Percentiles rank a stretch among this genome's conserved stretches.
Conservation (phyloP, 2,113 vertebrate species). For the Tringa solitaria region DNA sequence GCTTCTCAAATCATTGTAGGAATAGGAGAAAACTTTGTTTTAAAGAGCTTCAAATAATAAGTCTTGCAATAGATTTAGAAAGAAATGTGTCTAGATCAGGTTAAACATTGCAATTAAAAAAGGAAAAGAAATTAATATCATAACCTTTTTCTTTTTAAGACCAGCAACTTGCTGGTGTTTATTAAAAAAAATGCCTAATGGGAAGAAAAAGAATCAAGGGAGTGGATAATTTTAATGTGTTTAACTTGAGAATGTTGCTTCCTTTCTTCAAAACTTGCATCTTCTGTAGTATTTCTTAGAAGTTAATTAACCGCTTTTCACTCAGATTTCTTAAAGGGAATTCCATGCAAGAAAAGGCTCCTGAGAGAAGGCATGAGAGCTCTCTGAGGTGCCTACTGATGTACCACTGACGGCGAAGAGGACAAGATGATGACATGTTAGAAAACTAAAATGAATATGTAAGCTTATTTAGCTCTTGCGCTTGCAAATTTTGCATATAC, state of each 20-base stretch:
- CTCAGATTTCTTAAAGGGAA: not conserved
- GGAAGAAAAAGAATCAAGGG: not conserved
- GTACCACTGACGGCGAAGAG: not conserved
- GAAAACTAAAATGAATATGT: not conserved
- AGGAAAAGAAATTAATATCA: not conserved
- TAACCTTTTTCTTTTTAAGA: not conserved
- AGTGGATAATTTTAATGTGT: not conserved
- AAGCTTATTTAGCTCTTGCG: not conserved
- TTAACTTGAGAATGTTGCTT: not conserved
- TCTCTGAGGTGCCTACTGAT: not conserved
- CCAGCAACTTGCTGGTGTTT: not conserved
- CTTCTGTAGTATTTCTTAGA: not conserved
- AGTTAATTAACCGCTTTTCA: not conserved
- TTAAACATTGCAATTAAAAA: not conserved
- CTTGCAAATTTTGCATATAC: not conserved
- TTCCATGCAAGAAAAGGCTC: not conserved
- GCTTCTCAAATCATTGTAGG: not conserved
- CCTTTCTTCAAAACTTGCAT: not conserved
- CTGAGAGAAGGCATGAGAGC: not conserved
- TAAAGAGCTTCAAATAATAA: not conserved
- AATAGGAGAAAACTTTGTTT: not conserved
- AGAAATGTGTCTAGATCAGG: not conserved
- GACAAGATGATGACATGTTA: not conserved
- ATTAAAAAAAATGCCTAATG: not conserved
- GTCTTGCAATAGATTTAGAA: not conserved